A percentile compares a stretch with the other conserved stretches of the same genome.
Conservation (phyloP, 2,113 vertebrate species). For the Rostratula benghalensis region DNA sequence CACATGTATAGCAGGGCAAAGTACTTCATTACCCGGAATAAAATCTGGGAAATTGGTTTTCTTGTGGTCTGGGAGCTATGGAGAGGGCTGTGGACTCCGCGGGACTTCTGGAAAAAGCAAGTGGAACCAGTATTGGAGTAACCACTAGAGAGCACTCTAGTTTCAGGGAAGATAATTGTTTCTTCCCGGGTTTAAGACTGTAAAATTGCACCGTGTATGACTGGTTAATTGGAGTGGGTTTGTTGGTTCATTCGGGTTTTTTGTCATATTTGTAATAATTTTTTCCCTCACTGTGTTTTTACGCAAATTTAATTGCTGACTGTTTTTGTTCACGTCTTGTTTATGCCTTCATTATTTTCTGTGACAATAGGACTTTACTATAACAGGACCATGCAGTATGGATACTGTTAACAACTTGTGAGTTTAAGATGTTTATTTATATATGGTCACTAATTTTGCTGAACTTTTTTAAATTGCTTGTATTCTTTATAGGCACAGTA, state of each 20-base stretch:
- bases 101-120: neutral
- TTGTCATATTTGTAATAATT: neutral
- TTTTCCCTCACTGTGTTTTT: neutral
- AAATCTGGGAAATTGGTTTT: neutral
- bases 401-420: neutral
- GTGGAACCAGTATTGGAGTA: neutral
- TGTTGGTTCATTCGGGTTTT: neutral
- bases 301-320: neutral
- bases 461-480: neutral
- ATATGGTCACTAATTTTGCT: neutral
- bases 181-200: neutral
- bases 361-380: neutral
- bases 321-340: neutral
- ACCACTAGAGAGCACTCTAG: neutral
- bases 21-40: neutral
- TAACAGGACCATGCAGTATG: neutral
- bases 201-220: neutral
- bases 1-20: neutral
- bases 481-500: slow-evolving; percentile 11
- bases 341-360: neutral
- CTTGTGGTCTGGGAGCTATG: neutral
- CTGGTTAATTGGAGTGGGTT: neutral
- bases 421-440: neutral
- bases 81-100: too few relatives aligned
- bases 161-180: neutral